Percentiles rank a stretch among this genome's conserved stretches.
phyloP scores from a whole-genome alignment of 1,140 invertebrate species.

The Drosophila fuyamai region DNA sequence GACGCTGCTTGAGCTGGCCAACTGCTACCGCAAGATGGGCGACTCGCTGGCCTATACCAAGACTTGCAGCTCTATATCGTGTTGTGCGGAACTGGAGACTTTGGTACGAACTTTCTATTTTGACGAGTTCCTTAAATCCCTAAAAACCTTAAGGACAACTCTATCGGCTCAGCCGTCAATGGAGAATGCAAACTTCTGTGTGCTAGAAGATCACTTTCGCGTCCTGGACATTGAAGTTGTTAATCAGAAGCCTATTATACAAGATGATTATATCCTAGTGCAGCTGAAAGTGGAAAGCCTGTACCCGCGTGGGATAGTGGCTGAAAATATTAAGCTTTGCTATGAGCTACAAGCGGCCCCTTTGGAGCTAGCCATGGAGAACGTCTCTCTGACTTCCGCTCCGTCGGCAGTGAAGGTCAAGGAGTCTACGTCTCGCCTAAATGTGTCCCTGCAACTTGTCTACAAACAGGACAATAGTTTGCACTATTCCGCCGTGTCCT shows the following conservation, averaged over 20 bases:
- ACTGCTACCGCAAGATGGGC: slow-evolving; percentile 92
- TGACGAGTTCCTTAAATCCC: slow-evolving; percentile 90
- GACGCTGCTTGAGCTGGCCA: slow-evolving; percentile 92
- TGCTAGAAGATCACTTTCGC: slow-evolving; percentile 83
- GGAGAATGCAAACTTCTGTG: slow-evolving; percentile 77
- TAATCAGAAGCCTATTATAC: slow-evolving; percentile 78
- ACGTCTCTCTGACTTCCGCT: slow-evolving; percentile 16
- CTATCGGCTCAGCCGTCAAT: slow-evolving; percentile 84
- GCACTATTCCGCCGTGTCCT: slow-evolving; percentile 88
- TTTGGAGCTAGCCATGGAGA: slow-evolving; percentile 47
- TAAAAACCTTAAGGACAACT: slow-evolving; percentile 86
- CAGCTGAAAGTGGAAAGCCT: slow-evolving; percentile 87
- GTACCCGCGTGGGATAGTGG: slow-evolving; percentile 87
- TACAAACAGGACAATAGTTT: slow-evolving; percentile 92
- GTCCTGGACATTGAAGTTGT: slow-evolving; percentile 65
- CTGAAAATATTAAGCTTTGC: slow-evolving; percentile 85
- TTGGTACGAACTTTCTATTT: slow-evolving; percentile 91
- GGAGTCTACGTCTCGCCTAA: slow-evolving; percentile 49
- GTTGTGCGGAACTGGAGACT: slow-evolving; percentile 89
- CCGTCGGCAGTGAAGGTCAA: slow-evolving; percentile 23
- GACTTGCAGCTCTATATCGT: slow-evolving; percentile 91
- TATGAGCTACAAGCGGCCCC: slow-evolving; percentile 84
- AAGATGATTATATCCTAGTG: slow-evolving; percentile 87
- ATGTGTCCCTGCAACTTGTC: slow-evolving; percentile 88
- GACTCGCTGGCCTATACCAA: slow-evolving; percentile 90